Evolutionary conservation across 2,888 invertebrate species (phyloP).

Genomic region (Stegana nigrithorax): DNA sequence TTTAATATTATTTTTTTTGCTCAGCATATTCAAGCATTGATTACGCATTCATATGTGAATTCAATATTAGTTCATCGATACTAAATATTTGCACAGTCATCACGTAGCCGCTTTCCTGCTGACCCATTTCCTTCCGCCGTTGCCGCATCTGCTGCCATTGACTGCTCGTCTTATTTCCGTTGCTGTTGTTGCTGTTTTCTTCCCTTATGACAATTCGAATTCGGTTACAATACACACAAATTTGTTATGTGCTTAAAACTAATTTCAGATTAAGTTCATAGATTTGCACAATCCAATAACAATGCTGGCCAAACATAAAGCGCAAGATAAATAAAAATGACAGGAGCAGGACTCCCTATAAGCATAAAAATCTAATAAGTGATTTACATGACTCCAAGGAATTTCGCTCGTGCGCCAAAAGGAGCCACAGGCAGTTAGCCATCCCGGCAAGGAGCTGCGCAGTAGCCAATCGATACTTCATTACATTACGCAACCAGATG

Average conservation of each 20-base stretch:
- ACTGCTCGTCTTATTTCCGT: neutral
- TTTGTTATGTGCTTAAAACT: conserved; percentile 59
- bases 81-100: conserved; percentile 56
- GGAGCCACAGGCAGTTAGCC: neutral
- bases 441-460: neutral
- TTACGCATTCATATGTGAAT: neutral
- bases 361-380: conserved; percentile 47
- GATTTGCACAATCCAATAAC: conserved; percentile 38
- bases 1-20: no score
- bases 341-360: conserved; percentile 11
- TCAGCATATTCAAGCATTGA: neutral
- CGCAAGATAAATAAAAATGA: conserved; percentile 11
- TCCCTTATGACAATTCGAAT: conserved; percentile 61
- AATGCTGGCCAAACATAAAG: conserved; percentile 22
- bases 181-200: conserved; percentile 28
- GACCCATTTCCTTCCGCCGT: neutral
- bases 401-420: conserved; percentile 36
- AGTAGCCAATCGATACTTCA: conserved; percentile 56
- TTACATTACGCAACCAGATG: conserved; percentile 44
- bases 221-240: conserved; percentile 56
- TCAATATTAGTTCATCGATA: no score
- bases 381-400: conserved; percentile 60
- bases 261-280: conserved; percentile 56
- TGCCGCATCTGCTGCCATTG: neutral
- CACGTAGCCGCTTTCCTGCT: conserved; percentile 41